Percentiles rank a stretch among this genome's conserved stretches.
Conservation (phyloP, 2,888 invertebrate genomes). For the Nasonia oneida region DNA sequence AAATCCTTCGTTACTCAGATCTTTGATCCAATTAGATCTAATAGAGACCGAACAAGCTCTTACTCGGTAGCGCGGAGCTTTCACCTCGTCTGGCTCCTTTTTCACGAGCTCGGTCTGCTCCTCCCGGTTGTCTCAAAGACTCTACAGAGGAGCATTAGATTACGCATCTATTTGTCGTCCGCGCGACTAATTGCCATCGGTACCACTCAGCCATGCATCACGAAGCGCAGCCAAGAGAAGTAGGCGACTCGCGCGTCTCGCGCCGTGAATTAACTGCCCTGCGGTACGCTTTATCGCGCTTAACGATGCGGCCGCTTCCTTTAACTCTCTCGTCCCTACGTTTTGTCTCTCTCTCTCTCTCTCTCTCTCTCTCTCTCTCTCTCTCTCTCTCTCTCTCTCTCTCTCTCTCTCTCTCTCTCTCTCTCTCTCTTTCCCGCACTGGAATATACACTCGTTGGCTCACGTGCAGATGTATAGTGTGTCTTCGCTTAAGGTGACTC, state of each 20-base stretch:
- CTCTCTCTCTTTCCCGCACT: too few relatives aligned
- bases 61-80: too few relatives aligned
- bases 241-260: constrained; percentile 63
- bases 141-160: constrained; percentile 61
- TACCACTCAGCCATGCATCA: constrained; percentile 70
- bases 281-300: constrained; percentile 70
- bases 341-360: neutral
- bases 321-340: constrained; percentile 17
- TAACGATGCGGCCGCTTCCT: constrained; percentile 65
- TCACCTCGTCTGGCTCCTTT: neutral
- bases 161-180: constrained; percentile 71
- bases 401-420: too few relatives aligned
- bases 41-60: neutral
- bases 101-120: neutral
- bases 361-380: too few relatives aligned
- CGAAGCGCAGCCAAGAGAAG: constrained; percentile 64
- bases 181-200: constrained; percentile 71
- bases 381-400: too few relatives aligned
- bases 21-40: constrained; percentile 6
- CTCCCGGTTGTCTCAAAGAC: constrained; percentile 51
- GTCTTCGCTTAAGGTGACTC: neutral
- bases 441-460: neutral
- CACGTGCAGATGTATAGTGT: neutral
- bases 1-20: neutral
- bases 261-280: constrained; percentile 68